phyloP scores from a whole-genome alignment of 2,888 invertebrate species.

The Aleiodes testaceus region DNA sequence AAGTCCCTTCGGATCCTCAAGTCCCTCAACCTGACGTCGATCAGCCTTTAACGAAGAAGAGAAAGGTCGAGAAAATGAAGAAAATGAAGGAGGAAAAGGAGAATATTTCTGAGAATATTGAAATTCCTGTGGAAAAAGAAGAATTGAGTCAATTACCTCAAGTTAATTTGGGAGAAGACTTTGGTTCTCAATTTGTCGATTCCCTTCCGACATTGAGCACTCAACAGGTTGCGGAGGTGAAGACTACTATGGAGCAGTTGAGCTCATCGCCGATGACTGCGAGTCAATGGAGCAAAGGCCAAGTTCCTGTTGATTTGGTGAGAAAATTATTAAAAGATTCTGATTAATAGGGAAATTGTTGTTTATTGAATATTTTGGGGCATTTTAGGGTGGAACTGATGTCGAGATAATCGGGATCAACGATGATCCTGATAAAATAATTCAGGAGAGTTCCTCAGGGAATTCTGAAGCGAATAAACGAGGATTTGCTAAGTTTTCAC shows the following conservation, averaged over 20 bases:
- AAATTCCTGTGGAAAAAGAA: constrained; percentile 2
- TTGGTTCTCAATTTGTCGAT: constrained; percentile 53
- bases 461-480: constrained; percentile 49
- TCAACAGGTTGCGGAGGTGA: constrained; percentile 23
- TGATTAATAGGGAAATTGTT: background rate
- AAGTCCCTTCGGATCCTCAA: no score
- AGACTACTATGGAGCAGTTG: constrained; percentile 19
- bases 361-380: background rate
- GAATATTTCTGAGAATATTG: constrained; percentile 30
- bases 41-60: background rate
- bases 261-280: constrained; percentile 45
- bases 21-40: background rate
- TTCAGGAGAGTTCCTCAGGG: background rate
- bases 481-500: constrained; percentile 67
- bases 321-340: constrained; percentile 24
- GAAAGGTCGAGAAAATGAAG: background rate
- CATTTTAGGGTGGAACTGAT: constrained; percentile 61
- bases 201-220: constrained; percentile 33
- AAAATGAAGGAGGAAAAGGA: constrained; percentile 29
- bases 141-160: constrained; percentile 64
- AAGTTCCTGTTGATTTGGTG: constrained; percentile 51
- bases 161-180: constrained; percentile 68
- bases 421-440: background rate
- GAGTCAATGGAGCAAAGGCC: constrained; percentile 68
- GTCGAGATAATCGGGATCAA: constrained; percentile 46